Base-by-base conservation (phyloP, 2,113 vertebrate species). In the Sturnus vulgaris region DNA sequence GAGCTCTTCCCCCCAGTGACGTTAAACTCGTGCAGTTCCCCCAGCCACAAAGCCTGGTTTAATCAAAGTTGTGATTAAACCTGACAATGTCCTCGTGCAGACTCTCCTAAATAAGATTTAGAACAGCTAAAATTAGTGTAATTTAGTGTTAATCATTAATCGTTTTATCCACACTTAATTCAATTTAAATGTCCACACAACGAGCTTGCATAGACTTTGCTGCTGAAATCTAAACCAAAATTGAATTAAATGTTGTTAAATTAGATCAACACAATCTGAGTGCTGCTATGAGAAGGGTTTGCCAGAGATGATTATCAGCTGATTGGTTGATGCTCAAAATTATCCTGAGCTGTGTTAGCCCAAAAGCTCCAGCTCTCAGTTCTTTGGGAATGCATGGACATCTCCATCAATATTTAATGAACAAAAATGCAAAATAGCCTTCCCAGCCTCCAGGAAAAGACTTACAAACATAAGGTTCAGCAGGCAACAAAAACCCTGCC, bases 71-170 rank as follows among this genome's bases (percentile, higher is more conserved):
- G 59, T 31, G 46, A 90, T 95, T 95, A 92, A 93, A 92, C 79
- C 85, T 63, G 92, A 81, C 90, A 93, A 52, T n/a, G 27, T 66
- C 87, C 92, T 63, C 47, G 25, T 71, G 56, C 59, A 69, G 93
- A 42, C 91, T 77, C 85, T 69, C 85, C 47, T 40, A 64, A 95
- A 80, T 82, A 57, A 92, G 94, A 94, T 94, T 83, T 90, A 47
- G 59, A 91, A 44, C 79, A 19, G 85, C 94, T 97, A 97, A 96
- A 95, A 97, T 95, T 95, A 96, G 96, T 86, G 85, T 95, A 93
- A 96, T 96, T 96, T 90, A 75, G 70, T 49, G 71, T 83, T 90
- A 95, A 83, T 84, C 93, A 93, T 97, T 94, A 93, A 93, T 94
- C 85, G 65, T 66, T 93, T 90, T 78, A 95, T 52, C 92, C 71